phyloP scores from a whole-genome alignment of 2,888 invertebrate genomes.

The Pseudococcus longispinus region DNA sequence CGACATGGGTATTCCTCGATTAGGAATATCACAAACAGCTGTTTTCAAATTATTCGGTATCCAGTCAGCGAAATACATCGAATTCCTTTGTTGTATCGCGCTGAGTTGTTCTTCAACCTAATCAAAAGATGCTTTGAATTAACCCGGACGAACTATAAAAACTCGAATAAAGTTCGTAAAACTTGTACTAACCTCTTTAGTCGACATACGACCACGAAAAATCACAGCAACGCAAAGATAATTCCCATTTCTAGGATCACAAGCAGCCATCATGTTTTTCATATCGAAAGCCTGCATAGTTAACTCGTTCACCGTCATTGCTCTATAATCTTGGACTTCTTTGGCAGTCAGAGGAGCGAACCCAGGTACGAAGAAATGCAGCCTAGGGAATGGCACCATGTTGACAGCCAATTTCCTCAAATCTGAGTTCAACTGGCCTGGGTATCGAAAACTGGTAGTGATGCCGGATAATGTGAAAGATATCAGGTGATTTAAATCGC shows the following conservation, averaged over 20 bases:
- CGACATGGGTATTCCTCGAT: conserved; percentile 52
- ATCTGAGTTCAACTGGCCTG: conserved; percentile 41
- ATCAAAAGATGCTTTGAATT: neutral
- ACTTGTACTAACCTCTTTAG: conserved; percentile 12
- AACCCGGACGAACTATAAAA: too few relatives aligned
- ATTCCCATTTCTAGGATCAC: conserved; percentile 47
- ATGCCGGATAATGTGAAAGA: conserved; percentile 39
- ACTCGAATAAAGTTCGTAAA: too few relatives aligned
- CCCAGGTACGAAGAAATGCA: conserved; percentile 48
- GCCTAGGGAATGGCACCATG: conserved; percentile 44
- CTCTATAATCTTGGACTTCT: conserved; percentile 47
- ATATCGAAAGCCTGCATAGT: conserved; percentile 52
- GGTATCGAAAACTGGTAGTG: conserved; percentile 39
- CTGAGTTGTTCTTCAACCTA: conserved; percentile 54
- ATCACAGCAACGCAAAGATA: conserved; percentile 45
- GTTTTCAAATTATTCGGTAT: conserved; percentile 54
- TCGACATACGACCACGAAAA: conserved; percentile 45
- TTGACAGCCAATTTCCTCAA: conserved; percentile 40
- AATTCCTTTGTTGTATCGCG: conserved; percentile 50
- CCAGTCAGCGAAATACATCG: conserved; percentile 53
- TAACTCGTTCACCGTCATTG: conserved; percentile 44
- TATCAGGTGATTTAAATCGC: conserved; percentile 46
- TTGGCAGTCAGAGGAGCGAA: conserved; percentile 44
- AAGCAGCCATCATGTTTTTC: conserved; percentile 50
- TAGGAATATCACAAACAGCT: conserved; percentile 52